Evolutionary conservation across 2,888 invertebrate species (phyloP).

Genomic region (Latrodectus elegans): DNA sequence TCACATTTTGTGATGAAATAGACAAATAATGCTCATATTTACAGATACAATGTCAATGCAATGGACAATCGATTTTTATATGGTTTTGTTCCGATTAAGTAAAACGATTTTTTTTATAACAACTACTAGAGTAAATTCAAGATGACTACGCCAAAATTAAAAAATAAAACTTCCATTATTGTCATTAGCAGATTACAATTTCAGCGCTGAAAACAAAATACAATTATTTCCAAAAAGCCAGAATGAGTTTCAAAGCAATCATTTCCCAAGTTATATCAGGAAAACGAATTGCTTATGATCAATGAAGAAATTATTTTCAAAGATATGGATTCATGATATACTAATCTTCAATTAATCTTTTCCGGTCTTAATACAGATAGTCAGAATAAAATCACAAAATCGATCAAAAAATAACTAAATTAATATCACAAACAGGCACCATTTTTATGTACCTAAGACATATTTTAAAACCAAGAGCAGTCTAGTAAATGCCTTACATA

Average conservation of each 20-base stretch:
- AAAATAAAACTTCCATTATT: too few relatives aligned
- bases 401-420: constrained; percentile 12
- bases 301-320: too few relatives aligned
- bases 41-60: constrained; percentile 50
- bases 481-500: constrained; percentile 38
- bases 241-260: too few relatives aligned
- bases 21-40: constrained; percentile 64
- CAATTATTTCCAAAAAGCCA: not conserved
- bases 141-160: not conserved
- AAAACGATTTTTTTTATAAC: not conserved
- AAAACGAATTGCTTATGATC: too few relatives aligned
- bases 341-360: too few relatives aligned
- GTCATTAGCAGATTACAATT: constrained; percentile 6
- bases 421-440: constrained; percentile 67
- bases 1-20: constrained; percentile 66
- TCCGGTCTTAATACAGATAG: too few relatives aligned
- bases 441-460: constrained; percentile 45
- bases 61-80: constrained; percentile 19
- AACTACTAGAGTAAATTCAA: not conserved
- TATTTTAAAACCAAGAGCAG: constrained; percentile 20
- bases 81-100: constrained; percentile 29
- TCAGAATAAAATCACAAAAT: not conserved
- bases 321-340: too few relatives aligned
- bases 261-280: too few relatives aligned
- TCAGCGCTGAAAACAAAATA: constrained; percentile 10